Base-by-base conservation (phyloP, 2,113 vertebrate species). In the Cranoglanis bouderius region DNA sequence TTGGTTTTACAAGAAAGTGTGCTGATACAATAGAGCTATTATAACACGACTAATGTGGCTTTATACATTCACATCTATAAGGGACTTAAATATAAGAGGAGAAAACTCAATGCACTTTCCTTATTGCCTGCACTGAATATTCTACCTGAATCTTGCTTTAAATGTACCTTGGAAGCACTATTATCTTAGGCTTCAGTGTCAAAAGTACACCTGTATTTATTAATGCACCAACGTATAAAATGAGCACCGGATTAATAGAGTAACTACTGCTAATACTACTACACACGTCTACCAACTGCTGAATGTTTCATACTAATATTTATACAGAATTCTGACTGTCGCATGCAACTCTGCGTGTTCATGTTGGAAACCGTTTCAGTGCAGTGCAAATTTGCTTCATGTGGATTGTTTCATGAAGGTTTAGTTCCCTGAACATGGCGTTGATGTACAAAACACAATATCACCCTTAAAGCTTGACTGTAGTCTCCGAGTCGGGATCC, bases 291-390 rank as follows among this genome's bases (percentile, higher is more conserved):
- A 61, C 86, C 82, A 77, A 88, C 88, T 89, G 88, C 90, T 92
- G 90, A 90, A 90, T 70, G 92, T 92, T 85, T 85, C 67, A 70
- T 91, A 86, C 81, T 80, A 63, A 88, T 77, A 77, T 89, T 85
- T 61, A 65, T 87, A 85, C 81, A 90, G 88, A 92, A 88, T 90
- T 90, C 82, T 88, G 63, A 82, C 88, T 63, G 82, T 55, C 84
- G 92, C 91, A 91, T 94, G 93, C 83, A 87, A 86, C 67, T 75
- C 78, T 32, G 75, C 46, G 55, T 85, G 75, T 89, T 80, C 35
- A 26, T 18, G 14, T 63, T 88, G 81, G 89, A 74, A 53, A 40
- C 81, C 21, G 29, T n/a, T 90, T 63, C 35, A 86, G 32, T 29
- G 61, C 29, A 38, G 35, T 70, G 82, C 57, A 35, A 88, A 82